These are phyloP conservation scores for Apodemia hepburni DNA, from an alignment of 2,888 invertebrate genomes.

Conservation along the genomic window DNA sequence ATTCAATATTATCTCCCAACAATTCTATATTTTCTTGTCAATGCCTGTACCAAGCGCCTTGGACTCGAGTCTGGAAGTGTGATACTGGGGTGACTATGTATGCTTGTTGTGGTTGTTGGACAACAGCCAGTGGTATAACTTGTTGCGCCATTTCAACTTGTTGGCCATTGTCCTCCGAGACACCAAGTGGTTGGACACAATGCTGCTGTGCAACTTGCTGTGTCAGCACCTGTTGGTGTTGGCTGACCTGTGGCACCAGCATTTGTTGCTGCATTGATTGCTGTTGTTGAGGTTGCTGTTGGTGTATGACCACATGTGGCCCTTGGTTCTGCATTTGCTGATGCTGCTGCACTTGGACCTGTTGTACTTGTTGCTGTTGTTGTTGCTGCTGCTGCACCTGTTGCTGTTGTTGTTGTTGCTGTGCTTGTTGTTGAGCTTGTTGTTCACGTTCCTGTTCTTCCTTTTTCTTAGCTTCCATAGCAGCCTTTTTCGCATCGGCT, in stretches of 20 bases:
- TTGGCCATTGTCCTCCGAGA: constrained; percentile 72
- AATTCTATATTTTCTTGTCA: constrained; percentile 45
- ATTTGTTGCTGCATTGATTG: constrained; percentile 72
- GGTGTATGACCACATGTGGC: constrained; percentile 67
- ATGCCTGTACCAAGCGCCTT: constrained; percentile 80
- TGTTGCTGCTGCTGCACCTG: constrained; percentile 57
- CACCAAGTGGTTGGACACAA: constrained; percentile 71
- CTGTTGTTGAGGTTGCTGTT: constrained; percentile 53
- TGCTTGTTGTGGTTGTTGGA: constrained; percentile 82
- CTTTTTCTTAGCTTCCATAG: constrained; percentile 73
- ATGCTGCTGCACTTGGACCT: constrained; percentile 66
- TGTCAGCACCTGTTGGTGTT: constrained; percentile 72
- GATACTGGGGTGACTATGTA: constrained; percentile 84
- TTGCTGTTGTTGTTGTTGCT: constrained; percentile 54
- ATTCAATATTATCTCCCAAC: constrained; percentile 33
- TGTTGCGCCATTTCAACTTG: constrained; percentile 82
- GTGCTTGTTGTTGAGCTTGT: constrained; percentile 55
- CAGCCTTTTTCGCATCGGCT: constrained; percentile 72
- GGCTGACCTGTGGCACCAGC: constrained; percentile 73
- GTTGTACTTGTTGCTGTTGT: constrained; percentile 62
- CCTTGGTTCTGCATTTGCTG: constrained; percentile 62
- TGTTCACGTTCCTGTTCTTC: constrained; percentile 71
- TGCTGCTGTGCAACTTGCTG: constrained; percentile 72
- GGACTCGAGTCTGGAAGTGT: constrained; percentile 82
- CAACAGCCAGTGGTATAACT: constrained; percentile 82